Evolutionary conservation across 2,113 vertebrate genomes (phyloP).

Genomic region (Thymallus thymallus): DNA sequence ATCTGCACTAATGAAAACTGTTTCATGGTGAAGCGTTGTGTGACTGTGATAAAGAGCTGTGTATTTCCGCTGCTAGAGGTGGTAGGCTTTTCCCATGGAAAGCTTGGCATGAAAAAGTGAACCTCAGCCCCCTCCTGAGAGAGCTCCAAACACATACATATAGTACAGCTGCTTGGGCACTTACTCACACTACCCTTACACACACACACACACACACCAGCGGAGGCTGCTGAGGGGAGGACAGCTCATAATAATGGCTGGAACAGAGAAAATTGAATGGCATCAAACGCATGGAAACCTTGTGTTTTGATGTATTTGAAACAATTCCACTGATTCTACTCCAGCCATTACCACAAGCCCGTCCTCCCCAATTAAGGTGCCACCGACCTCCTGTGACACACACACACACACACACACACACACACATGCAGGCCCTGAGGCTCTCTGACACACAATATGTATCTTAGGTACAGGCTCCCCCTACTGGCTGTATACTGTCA

Average conservation of each 20-base stretch:
- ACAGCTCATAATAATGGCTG: too few relatives aligned
- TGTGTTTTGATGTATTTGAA: too few relatives aligned
- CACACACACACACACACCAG: not conserved
- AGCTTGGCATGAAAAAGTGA: not conserved
- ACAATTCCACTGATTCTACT: too few relatives aligned
- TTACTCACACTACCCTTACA: not conserved
- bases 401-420: not conserved
- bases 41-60: too few relatives aligned
- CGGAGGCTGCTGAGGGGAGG: too few relatives aligned
- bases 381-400: too few relatives aligned
- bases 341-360: too few relatives aligned
- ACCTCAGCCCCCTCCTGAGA: not conserved
- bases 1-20: conserved; percentile 58
- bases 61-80: not conserved
- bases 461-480: conserved; percentile 60
- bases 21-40: conserved; percentile 62
- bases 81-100: conserved; percentile 16
- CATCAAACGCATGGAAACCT: too few relatives aligned
- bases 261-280: too few relatives aligned
- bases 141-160: not conserved
- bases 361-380: too few relatives aligned
- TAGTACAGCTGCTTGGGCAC: conserved; percentile 2
- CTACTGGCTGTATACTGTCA: conserved; percentile 54
- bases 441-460: conserved; percentile 17
- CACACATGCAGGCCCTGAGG: too few relatives aligned